Conservation (phyloP, 2,888 invertebrate species). For the Agrilus mali region DNA sequence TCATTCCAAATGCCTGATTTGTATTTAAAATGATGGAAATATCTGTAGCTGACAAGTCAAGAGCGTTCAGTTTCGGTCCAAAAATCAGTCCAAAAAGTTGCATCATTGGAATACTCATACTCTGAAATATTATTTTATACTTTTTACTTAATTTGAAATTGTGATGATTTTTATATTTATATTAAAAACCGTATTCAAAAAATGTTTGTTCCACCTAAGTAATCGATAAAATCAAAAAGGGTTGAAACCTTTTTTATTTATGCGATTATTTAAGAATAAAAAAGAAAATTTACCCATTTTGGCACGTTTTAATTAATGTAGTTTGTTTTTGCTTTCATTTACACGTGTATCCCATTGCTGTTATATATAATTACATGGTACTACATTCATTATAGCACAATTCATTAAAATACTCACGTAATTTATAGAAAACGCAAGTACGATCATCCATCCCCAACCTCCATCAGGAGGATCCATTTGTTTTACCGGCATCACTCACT, state of each 20-base stretch:
- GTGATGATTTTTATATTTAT: too few species aligned
- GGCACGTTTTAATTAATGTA: too few species aligned
- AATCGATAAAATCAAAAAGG: too few species aligned
- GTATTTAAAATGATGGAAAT: conserved; percentile 44
- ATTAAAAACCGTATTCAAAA: too few species aligned
- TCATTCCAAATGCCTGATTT: conserved; percentile 51
- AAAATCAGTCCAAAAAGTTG: conserved; percentile 48
- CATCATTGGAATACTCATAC: conserved; percentile 41
- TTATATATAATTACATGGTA: background rate
- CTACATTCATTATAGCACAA: background rate
- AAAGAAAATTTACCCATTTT: too few species aligned
- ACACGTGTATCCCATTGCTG: background rate
- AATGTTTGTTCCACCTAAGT: too few species aligned
- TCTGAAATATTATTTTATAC: conserved; percentile 20
- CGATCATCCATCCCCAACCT: conserved; percentile 36
- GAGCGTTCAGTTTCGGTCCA: conserved; percentile 41
- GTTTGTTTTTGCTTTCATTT: too few species aligned
- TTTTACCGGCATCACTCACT: background rate
- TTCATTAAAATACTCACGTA: conserved; percentile 27
- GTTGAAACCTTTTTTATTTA: too few species aligned
- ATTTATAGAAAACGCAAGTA: conserved; percentile 28
- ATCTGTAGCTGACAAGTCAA: conserved; percentile 41
- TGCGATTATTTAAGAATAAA: too few species aligned
- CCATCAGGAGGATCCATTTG: conserved; percentile 29
- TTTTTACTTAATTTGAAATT: background rate